A percentile compares a stretch with the other conserved stretches of the same genome.
phyloP scores from a whole-genome alignment of 1,140 invertebrate genomes.

The Vollenhovia emeryi region DNA sequence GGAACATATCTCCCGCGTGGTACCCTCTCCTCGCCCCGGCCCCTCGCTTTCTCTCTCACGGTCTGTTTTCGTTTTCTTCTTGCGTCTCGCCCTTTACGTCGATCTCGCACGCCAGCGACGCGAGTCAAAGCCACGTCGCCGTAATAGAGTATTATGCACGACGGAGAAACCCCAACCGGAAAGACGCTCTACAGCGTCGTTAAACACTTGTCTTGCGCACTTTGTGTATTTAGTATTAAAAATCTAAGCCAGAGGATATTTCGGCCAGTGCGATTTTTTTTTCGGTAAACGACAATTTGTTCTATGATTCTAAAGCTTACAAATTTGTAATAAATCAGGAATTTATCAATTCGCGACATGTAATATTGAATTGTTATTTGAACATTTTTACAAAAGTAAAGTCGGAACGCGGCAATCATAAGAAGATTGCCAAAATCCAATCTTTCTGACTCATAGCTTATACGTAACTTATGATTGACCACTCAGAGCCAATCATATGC shows the following conservation, averaged over 20 bases:
- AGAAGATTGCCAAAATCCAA: no score
- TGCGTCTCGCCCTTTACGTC: slow-evolving; percentile 29
- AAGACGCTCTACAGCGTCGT: neutral
- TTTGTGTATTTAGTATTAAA: neutral
- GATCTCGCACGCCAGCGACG: neutral
- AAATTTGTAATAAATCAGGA: neutral
- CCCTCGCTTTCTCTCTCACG: slow-evolving; percentile 37
- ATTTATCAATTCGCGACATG: neutral
- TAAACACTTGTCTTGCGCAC: neutral
- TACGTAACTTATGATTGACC: no score
- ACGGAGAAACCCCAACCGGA: neutral
- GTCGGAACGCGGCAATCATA: no score
- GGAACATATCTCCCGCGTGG: slow-evolving; percentile 80
- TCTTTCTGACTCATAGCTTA: no score
- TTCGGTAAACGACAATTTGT: neutral
- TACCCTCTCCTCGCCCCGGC: slow-evolving; percentile 44
- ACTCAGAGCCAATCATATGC: no score
- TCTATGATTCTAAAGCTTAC: neutral
- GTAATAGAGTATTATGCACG: slow-evolving; percentile 7
- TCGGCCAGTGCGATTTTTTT: neutral
- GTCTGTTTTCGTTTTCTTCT: slow-evolving; percentile 56
- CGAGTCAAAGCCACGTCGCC: slow-evolving; percentile 14
- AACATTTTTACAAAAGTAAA: no score
- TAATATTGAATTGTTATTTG: neutral
- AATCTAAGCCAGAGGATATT: neutral